Base-by-base conservation (phyloP, 2,797 vertebrate genomes). In the Mionectes olivaceus region DNA sequence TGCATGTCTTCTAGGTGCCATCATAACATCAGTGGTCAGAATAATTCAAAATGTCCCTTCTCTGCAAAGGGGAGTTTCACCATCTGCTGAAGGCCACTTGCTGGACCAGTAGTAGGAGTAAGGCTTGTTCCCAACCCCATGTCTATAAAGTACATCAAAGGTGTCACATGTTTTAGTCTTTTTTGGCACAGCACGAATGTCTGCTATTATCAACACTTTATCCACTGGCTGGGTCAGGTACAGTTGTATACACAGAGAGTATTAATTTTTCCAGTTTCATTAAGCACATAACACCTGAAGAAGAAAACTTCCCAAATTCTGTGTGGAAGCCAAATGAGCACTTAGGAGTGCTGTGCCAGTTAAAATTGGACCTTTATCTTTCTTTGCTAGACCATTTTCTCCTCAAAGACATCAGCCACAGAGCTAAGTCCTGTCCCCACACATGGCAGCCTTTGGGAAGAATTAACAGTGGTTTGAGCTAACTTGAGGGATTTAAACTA, bases 51-150 rank as follows among this genome's bases (percentile, higher is more conserved):
- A 44, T 1, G 0, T 11, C 23, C 30, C 59, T 67, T 55, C 21
- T 56, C 44, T 78, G 46, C 61, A 71, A 80, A 59, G 0, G 1
- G 25, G 24, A 82, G 22, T 52, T 78, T 75, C 55, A 61, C 27
- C 43, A 2, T 4, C 39, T 60, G n/a, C 44, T 59, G 44, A 83
- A 79, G 63, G 57, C 47, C 10, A 1, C 55, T 41, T 70, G 30
- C 17, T 78, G 59, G 65, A 44, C 23, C 5, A 1, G 10, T 5
- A 13, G 61, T 4, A 43, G 15, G 19, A 14, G 7, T 49, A 44
- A 56, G 30, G 65, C 35, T 2, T 2, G 64, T 24, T 19, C 27
- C 32, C 1, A 3, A n/a, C 5, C 22, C n/a, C 32, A 75, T 0
- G 0, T 11, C n/a, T 43, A 5, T 37, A 76, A 43, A 50, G 8